A percentile compares a stretch with the other conserved stretches of the same genome.
phyloP scores from a whole-genome alignment of 2,888 invertebrate species.

The Linnaemya vulpina region DNA sequence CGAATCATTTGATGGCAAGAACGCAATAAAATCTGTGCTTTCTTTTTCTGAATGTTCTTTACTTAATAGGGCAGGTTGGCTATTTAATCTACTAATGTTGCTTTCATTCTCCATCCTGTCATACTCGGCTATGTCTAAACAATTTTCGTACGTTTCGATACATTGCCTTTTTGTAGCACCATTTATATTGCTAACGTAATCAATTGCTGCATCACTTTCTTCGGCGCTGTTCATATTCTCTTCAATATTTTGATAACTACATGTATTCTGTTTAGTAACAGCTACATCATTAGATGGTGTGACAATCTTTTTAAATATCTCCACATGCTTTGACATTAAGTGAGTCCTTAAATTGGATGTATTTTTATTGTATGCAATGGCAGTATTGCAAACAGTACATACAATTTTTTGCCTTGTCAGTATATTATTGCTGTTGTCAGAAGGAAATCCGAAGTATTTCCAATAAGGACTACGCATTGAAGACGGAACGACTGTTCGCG shows the following conservation, averaged over 20 bases:
- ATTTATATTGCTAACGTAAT: neutral
- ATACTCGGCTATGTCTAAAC: conserved; percentile 15
- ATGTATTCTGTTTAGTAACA: neutral
- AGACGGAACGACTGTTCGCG: conserved; percentile 75
- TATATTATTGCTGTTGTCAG: conserved; percentile 76
- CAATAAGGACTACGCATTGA: conserved; percentile 78
- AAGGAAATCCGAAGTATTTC: conserved; percentile 79
- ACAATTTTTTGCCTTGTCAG: conserved; percentile 77
- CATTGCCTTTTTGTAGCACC: neutral
- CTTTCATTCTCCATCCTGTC: neutral
- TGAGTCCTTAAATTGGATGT: conserved; percentile 78
- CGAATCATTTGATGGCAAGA: conserved; percentile 1
- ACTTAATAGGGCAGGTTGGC: neutral
- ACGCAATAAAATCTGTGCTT: conserved; percentile 9
- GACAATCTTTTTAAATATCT: conserved; percentile 73
- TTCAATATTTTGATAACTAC: neutral
- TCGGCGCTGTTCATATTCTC: neutral
- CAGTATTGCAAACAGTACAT: conserved; percentile 76
- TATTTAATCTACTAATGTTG: neutral
- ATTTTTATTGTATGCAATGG: conserved; percentile 78
- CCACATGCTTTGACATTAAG: conserved; percentile 76
- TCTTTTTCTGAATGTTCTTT: conserved; percentile 3
- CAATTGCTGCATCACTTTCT: neutral
- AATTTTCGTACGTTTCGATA: neutral
- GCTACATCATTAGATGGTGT: conserved; percentile 23